Conservation (phyloP, 1,140 invertebrate species). For the Ylistrum balloti region DNA sequence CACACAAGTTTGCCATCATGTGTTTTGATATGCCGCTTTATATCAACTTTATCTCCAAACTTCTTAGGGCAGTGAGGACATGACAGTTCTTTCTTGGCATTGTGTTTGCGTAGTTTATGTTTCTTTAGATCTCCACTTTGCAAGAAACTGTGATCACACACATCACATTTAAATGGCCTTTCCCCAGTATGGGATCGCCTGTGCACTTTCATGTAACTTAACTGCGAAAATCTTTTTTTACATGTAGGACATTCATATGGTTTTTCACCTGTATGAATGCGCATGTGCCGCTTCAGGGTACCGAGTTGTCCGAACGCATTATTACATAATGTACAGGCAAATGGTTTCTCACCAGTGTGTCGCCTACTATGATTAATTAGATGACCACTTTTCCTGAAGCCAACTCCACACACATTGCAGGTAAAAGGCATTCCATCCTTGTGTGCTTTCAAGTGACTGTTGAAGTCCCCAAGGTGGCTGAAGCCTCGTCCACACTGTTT, state of each 20-base stretch:
- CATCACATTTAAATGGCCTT: constrained; percentile 96
- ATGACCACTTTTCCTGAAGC: constrained; percentile 96
- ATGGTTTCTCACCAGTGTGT: constrained; percentile 98
- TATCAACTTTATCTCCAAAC: not conserved
- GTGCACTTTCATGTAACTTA: constrained; percentile 61
- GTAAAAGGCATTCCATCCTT: constrained; percentile 82
- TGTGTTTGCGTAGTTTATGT: not conserved
- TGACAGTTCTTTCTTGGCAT: not conserved
- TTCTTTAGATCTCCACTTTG: constrained; percentile 76
- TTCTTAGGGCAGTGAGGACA: not conserved
- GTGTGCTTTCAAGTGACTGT: constrained; percentile 88
- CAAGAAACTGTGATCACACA: constrained; percentile 95
- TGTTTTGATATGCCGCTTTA: not conserved
- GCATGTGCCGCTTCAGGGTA: constrained; percentile 58
- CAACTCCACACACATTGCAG: constrained; percentile 95
- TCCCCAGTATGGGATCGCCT: constrained; percentile 85
- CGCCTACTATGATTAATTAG: constrained; percentile 96
- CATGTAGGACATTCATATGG: constrained; percentile 44
- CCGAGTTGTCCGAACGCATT: constrained; percentile 50
- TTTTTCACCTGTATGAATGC: not conserved
- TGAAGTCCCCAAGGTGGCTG: constrained; percentile 95
- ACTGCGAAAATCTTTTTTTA: constrained; percentile 44
- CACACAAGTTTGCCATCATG: not conserved
- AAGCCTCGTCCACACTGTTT: constrained; percentile 95
- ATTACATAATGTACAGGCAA: constrained; percentile 95